Conservation (phyloP, 2,888 invertebrate species). For the Ectemnius cavifrons region DNA sequence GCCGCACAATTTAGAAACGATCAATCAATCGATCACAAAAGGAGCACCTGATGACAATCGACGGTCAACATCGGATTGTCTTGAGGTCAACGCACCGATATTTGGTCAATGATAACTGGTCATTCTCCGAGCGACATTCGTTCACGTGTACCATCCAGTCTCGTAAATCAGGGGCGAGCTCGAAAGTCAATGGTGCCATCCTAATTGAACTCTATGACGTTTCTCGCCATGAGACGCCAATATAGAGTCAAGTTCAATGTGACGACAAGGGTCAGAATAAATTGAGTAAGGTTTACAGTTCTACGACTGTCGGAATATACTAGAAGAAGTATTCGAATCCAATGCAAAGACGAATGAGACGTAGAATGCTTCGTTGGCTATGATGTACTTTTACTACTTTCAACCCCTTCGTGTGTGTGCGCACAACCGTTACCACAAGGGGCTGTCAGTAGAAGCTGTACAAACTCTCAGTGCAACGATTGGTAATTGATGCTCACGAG, state of each 20-base stretch:
- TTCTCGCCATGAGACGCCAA: slow-evolving; percentile 23
- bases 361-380: too few relatives aligned
- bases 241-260: too few relatives aligned
- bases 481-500: slow-evolving; percentile 65
- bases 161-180: slow-evolving; percentile 32
- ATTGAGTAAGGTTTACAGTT: too few relatives aligned
- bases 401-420: slow-evolving; percentile 8
- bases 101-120: slow-evolving; percentile 6
- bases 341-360: too few relatives aligned
- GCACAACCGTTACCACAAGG: too few relatives aligned
- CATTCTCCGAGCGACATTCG: slow-evolving; percentile 1
- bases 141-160: slow-evolving; percentile 4
- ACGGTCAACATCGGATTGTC: slow-evolving; percentile 20
- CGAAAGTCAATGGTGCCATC: slow-evolving; percentile 40
- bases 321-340: too few relatives aligned
- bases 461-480: not conserved
- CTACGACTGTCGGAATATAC: too few relatives aligned
- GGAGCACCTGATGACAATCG: slow-evolving; percentile 3
- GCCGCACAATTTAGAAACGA: not conserved
- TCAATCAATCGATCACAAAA: not conserved
- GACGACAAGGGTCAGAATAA: too few relatives aligned
- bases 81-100: slow-evolving; percentile 1
- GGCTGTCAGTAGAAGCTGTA: too few relatives aligned
- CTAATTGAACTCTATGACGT: slow-evolving; percentile 35
- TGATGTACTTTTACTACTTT: slow-evolving; percentile 8